Evolutionary conservation across 2,113 vertebrate species (phyloP).

Genomic region (crab-eating macaque (Macaca fascicularis)): DNA sequence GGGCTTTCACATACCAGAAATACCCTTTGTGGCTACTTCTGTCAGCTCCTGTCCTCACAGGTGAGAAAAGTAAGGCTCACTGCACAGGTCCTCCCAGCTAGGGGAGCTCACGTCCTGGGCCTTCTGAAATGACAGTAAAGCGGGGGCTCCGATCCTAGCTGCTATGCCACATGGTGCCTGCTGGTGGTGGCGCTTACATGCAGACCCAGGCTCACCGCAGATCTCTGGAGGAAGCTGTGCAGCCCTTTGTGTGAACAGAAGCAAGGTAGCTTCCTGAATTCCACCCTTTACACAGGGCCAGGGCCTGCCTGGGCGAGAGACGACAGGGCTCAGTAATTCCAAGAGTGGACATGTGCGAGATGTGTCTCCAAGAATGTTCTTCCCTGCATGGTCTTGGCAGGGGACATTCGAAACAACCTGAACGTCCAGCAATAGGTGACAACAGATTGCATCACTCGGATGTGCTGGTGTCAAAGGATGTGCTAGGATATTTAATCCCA

Average conservation of each 20-base stretch:
- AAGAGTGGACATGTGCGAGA: not conserved
- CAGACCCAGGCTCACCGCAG: accelerated
- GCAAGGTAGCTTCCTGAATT: accelerated
- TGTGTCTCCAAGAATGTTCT: not conserved
- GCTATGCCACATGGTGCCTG: not conserved
- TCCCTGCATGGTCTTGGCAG: accelerated
- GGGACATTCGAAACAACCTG: not conserved
- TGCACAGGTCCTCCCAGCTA: accelerated
- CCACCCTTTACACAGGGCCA: too few relatives aligned
- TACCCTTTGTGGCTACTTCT: not conserved
- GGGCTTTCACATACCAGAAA: not conserved
- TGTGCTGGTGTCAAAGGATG: accelerated
- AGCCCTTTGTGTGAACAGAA: not conserved
- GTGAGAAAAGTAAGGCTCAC: not conserved
- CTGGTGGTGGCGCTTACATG: not conserved
- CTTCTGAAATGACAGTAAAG: not conserved
- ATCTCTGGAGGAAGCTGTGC: not conserved
- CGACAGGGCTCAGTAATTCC: accelerated
- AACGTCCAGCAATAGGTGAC: accelerated
- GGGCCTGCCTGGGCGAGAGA: not conserved
- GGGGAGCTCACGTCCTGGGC: not conserved
- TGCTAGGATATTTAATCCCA: too few relatives aligned
- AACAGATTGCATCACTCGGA: accelerated
- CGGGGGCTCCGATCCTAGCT: too few relatives aligned
- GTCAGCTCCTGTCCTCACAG: not conserved